Evolutionary conservation across 2,888 invertebrate species (phyloP).

Genomic region (Macropis europaea): DNA sequence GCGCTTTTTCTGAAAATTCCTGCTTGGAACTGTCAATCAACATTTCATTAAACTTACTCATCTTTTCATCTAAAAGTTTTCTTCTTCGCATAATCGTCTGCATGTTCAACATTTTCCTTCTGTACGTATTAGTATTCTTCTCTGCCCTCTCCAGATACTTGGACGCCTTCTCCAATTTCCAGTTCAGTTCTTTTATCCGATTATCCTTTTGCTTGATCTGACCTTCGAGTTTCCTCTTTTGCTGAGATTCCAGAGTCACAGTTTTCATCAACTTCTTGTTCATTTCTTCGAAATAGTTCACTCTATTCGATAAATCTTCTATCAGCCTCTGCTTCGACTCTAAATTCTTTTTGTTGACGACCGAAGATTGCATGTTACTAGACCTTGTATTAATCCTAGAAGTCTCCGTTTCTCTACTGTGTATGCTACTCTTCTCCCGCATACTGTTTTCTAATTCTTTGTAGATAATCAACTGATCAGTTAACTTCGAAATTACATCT

Average conservation of each 20-base stretch:
- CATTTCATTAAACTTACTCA: slow-evolving; percentile 63
- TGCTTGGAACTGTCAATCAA: slow-evolving; percentile 56
- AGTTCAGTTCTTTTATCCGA: slow-evolving; percentile 74
- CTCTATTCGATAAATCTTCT: slow-evolving; percentile 65
- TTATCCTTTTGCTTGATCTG: slow-evolving; percentile 72
- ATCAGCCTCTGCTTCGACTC: slow-evolving; percentile 59
- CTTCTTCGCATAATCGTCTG: slow-evolving; percentile 69
- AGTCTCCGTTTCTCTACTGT: slow-evolving; percentile 58
- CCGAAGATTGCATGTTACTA: neutral
- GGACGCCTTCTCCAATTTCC: slow-evolving; percentile 75
- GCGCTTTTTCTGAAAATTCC: slow-evolving; percentile 63
- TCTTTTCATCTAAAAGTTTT: slow-evolving; percentile 66
- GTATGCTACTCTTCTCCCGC: slow-evolving; percentile 52
- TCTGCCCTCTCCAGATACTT: slow-evolving; percentile 75
- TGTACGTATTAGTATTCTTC: slow-evolving; percentile 73
- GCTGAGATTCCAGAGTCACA: slow-evolving; percentile 66
- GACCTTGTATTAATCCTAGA: slow-evolving; percentile 47
- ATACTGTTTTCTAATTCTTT: slow-evolving; percentile 66
- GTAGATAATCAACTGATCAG: slow-evolving; percentile 66
- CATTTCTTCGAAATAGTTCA: slow-evolving; percentile 68
- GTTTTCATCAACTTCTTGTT: slow-evolving; percentile 72
- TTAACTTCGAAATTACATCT: slow-evolving; percentile 68
- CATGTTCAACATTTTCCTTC: slow-evolving; percentile 72
- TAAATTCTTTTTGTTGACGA: slow-evolving; percentile 19
- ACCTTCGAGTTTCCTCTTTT: slow-evolving; percentile 67